phyloP scores from a whole-genome alignment of 2,113 vertebrate species.

The Polyodon spathula region DNA sequence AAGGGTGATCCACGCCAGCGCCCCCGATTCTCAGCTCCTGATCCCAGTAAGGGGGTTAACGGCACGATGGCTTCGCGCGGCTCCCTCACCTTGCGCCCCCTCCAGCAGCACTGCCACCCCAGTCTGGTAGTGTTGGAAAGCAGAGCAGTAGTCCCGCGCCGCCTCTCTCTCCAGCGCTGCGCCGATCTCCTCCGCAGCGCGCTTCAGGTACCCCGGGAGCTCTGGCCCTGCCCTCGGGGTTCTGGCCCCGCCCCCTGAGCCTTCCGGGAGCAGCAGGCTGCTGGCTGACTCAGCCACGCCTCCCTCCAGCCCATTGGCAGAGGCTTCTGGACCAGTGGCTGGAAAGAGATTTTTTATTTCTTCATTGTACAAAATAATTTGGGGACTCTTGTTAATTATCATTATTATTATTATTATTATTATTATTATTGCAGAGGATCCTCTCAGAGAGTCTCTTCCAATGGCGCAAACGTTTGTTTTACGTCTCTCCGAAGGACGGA shows the following conservation, averaged over 20 bases:
- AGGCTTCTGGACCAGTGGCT: slow-evolving; percentile 8
- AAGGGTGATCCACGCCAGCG: no score
- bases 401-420: no score
- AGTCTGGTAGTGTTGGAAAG: slow-evolving; percentile 54
- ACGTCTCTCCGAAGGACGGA: no score
- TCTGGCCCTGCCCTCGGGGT: slow-evolving; percentile 7
- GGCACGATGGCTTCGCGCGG: no score
- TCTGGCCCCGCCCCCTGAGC: slow-evolving; percentile 15
- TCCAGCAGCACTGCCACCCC: slow-evolving; percentile 72
- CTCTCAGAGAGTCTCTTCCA: no score
- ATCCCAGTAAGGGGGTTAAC: no score
- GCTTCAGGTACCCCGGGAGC: slow-evolving; percentile 50
- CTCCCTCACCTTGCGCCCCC: slow-evolving; percentile 61
- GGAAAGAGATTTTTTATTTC: neutral
- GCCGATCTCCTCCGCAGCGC: slow-evolving; percentile 52
- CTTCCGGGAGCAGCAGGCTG: slow-evolving; percentile 40
- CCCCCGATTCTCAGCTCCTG: no score
- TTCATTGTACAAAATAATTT: no score
- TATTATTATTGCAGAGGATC: no score
- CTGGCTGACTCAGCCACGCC: slow-evolving; percentile 37
- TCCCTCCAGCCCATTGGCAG: slow-evolving; percentile 28
- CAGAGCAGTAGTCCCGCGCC: slow-evolving; percentile 31
- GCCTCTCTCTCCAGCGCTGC: slow-evolving; percentile 53
- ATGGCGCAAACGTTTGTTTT: no score
- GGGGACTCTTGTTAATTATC: no score